These are phyloP conservation scores for Aspidiotus destructor DNA, from an alignment of 2,888 invertebrate species.

Conservation along the genomic window DNA sequence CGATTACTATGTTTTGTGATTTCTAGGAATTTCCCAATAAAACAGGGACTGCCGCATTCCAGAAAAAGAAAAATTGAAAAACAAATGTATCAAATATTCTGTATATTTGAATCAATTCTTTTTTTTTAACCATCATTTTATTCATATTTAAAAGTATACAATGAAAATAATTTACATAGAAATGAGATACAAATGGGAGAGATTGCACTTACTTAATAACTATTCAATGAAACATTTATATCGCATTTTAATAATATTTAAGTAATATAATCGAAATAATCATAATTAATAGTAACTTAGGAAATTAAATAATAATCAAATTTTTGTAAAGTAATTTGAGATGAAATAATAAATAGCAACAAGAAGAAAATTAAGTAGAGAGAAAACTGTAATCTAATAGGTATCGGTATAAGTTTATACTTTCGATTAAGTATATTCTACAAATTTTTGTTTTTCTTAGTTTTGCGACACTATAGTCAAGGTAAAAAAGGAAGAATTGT, in stretches of 20 bases:
- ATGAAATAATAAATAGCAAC: neutral
- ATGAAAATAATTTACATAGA: slow-evolving; percentile 32
- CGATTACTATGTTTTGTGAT: neutral
- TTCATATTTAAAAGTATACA: slow-evolving; percentile 25
- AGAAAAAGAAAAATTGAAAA: neutral
- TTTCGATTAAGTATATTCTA: no score
- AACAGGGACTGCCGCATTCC: neutral
- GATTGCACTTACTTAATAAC: slow-evolving; percentile 31
- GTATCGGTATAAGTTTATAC: no score
- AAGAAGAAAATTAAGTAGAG: slow-evolving; percentile 2
- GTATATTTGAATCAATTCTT: slow-evolving; percentile 22
- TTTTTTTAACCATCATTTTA: neutral
- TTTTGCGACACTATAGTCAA: no score
- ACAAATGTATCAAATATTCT: slow-evolving; percentile 27
- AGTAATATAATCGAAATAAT: no score
- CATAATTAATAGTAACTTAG: slow-evolving; percentile 12
- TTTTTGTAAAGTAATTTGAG: neutral
- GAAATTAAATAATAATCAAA: slow-evolving; percentile 9
- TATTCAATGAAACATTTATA: slow-evolving; percentile 13
- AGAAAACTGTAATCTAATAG: neutral
- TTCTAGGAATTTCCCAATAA: neutral
- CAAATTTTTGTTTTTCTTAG: no score
- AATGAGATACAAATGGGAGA: slow-evolving; percentile 30
- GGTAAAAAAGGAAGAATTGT: no score
- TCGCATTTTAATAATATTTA: no score